phyloP scores from a whole-genome alignment of 2,888 invertebrate genomes.

The Hartigia nigra region DNA sequence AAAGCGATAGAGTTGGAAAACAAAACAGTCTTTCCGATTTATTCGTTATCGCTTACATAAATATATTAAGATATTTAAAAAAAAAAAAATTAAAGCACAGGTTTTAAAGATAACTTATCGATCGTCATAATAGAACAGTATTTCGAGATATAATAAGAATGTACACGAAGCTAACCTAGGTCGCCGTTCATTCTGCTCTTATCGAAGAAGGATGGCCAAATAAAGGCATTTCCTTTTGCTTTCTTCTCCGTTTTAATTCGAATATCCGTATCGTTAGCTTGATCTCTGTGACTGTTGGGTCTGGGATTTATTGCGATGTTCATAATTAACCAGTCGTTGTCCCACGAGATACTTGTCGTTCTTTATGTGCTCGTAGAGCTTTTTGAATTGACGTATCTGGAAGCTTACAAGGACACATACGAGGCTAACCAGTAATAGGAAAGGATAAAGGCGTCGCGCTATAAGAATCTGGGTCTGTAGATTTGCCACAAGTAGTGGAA shows the following conservation, averaged over 20 bases:
- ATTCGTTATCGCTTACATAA: constrained; percentile 53
- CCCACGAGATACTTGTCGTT: constrained; percentile 99
- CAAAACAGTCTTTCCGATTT: constrained; percentile 52
- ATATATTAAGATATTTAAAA: constrained; percentile 54
- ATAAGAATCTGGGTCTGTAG: constrained; percentile 79
- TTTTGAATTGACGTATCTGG: constrained; percentile 92
- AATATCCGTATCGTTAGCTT: constrained; percentile 41
- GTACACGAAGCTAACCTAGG: constrained; percentile 51
- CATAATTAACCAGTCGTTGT: constrained; percentile 96
- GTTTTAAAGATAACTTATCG: constrained; percentile 38
- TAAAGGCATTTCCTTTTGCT: constrained; percentile 3
- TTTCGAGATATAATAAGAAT: constrained; percentile 41
- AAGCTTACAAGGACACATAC: constrained; percentile 79
- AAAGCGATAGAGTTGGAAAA: constrained; percentile 33
- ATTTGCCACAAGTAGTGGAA: constrained; percentile 76
- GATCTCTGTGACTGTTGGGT: constrained; percentile 47
- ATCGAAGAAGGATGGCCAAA: not conserved
- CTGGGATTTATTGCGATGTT: constrained; percentile 77
- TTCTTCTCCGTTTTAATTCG: not conserved
- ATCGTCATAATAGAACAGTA: constrained; percentile 32
- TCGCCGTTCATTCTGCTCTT: constrained; percentile 23
- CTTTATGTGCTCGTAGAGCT: constrained; percentile 97
- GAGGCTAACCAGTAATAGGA: constrained; percentile 79
- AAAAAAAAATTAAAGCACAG: constrained; percentile 46
- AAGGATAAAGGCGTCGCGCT: constrained; percentile 89